A percentile compares a stretch with the other conserved stretches of the same genome.
Conservation (phyloP, 2,797 vertebrate species). For the Rhincodon typus region DNA sequence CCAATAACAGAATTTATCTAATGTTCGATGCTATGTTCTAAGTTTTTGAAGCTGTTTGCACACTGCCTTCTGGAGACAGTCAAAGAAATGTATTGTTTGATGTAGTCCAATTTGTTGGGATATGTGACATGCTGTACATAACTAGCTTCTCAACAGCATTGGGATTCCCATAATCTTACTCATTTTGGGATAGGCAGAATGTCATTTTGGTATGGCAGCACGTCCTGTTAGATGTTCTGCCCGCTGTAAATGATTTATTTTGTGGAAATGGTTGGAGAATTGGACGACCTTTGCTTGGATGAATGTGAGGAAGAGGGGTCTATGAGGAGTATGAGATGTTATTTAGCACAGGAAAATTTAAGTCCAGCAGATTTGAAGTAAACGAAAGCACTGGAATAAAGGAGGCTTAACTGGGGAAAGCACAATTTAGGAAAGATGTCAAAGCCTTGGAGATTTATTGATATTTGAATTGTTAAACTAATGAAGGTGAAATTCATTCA, state of each 20-base stretch:
- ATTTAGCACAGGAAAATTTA: not conserved
- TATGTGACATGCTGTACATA: too few relatives aligned
- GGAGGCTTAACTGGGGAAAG: not conserved
- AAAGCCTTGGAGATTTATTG: not conserved
- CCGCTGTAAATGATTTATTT: not conserved
- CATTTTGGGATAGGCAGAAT: too few relatives aligned
- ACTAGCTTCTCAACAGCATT: too few relatives aligned
- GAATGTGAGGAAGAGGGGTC: not conserved
- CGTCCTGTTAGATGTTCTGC: not conserved
- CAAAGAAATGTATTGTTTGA: too few relatives aligned
- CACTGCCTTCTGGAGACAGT: too few relatives aligned
- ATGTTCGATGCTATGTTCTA: too few relatives aligned
- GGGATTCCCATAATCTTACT: too few relatives aligned
- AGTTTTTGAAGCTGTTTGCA: too few relatives aligned
- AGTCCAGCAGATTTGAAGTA: not conserved
- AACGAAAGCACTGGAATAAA: not conserved
- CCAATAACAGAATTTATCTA: too few relatives aligned
- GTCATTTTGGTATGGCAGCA: too few relatives aligned
- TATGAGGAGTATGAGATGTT: not conserved
- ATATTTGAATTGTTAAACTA: not conserved
- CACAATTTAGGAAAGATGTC: not conserved
- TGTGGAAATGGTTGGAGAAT: not conserved
- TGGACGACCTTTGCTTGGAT: not conserved
- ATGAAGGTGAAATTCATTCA: conserved; percentile 20
- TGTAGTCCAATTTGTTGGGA: too few relatives aligned